These are phyloP conservation scores for Siphamia tubifer DNA, from an alignment of 2,113 vertebrate species.

Conservation along the genomic window DNA sequence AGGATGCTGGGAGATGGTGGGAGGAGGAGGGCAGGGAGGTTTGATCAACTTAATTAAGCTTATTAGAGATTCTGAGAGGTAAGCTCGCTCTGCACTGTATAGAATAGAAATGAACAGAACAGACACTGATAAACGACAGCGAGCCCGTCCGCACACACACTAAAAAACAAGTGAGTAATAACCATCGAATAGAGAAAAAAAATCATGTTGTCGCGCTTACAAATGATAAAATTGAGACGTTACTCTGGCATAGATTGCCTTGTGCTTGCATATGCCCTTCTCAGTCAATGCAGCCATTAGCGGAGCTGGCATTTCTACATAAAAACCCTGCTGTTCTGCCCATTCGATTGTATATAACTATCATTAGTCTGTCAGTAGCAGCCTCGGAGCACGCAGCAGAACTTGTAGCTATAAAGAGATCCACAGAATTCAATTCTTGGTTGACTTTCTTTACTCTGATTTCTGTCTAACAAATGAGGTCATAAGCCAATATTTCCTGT, in stretches of 20 bases:
- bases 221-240: slow-evolving; percentile 37
- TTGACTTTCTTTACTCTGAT: slow-evolving; percentile 13
- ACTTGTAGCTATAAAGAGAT: slow-evolving; percentile 27
- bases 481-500: slow-evolving; percentile 16
- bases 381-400: slow-evolving; percentile 16
- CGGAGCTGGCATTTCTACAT: slow-evolving; percentile 18
- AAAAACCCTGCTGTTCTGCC: slow-evolving; percentile 30
- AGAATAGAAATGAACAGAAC: slow-evolving; percentile 55
- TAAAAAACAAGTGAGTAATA: slow-evolving; percentile 11
- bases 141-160: slow-evolving; percentile 19
- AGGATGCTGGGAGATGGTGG: slow-evolving; percentile 53
- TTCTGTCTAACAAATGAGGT: slow-evolving; percentile 15
- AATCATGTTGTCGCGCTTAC: slow-evolving; percentile 27
- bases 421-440: slow-evolving; percentile 13
- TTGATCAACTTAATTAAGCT: slow-evolving; percentile 92
- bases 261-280: slow-evolving; percentile 12
- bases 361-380: slow-evolving; percentile 39
- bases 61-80: slow-evolving; percentile 84
- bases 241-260: slow-evolving; percentile 25
- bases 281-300: slow-evolving; percentile 34
- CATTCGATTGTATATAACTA: slow-evolving; percentile 26
- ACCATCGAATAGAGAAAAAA: slow-evolving; percentile 40
- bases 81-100: slow-evolving; percentile 44
- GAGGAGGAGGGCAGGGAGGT: slow-evolving; percentile 68
- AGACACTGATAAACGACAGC: slow-evolving; percentile 37